These are phyloP conservation scores for Halcyon smyrnensis DNA, from an alignment of 2,797 vertebrate genomes.

Conservation along the genomic window DNA sequence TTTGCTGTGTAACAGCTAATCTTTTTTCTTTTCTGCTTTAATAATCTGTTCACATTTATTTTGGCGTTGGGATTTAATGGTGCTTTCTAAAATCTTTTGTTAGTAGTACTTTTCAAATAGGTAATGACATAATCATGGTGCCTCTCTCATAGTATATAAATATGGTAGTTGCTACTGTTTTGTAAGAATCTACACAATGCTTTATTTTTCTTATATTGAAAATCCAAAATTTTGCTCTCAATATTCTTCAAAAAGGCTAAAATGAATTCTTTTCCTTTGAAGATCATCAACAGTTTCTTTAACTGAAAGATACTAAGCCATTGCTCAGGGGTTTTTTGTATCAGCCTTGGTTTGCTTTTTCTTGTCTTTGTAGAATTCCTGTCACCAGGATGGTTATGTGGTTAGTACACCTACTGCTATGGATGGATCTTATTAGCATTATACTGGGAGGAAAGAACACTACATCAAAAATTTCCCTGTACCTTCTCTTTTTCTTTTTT, in stretches of 20 bases:
- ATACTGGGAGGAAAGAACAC: not conserved
- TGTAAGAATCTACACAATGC: not conserved
- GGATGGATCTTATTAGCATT: not conserved
- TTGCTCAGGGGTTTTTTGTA: not conserved
- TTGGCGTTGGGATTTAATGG: not conserved
- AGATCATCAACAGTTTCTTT: not conserved
- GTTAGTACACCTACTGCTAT: not conserved
- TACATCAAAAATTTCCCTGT: not conserved
- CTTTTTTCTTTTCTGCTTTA: not conserved
- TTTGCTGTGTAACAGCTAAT: not conserved
- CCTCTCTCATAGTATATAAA: not conserved
- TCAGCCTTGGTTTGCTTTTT: not conserved
- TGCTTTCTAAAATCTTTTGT: not conserved
- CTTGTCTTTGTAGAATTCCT: not conserved
- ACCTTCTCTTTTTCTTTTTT: not conserved
- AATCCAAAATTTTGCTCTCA: not conserved
- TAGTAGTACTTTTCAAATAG: not conserved
- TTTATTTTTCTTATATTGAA: not conserved
- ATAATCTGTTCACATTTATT: not conserved
- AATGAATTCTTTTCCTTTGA: not conserved
- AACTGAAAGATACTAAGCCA: not conserved
- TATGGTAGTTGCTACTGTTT: not conserved
- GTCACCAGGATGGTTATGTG: not conserved
- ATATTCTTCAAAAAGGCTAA: not conserved
- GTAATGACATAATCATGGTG: not conserved